Percentiles rank a stretch among this genome's conserved stretches.
These are phyloP conservation scores for Crax fasciolata DNA, from an alignment of 2,797 vertebrate species.

Conservation along the genomic window DNA sequence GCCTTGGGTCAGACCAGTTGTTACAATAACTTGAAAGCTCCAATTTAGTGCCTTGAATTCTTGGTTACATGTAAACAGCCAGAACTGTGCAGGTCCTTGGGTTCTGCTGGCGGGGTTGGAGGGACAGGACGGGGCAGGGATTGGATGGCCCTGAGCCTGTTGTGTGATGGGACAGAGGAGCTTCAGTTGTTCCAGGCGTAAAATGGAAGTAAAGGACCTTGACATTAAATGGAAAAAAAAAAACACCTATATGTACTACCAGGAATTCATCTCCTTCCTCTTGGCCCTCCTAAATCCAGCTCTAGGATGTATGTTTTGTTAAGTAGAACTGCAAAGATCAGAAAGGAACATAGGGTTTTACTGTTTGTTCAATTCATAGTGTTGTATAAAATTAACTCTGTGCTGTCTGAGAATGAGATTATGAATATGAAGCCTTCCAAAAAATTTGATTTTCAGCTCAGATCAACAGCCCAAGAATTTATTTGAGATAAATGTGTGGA, in stretches of 20 bases:
- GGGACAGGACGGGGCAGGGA: too few relatives aligned
- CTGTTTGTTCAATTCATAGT: neutral
- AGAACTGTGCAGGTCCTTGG: neutral
- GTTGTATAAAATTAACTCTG: constrained; percentile 58
- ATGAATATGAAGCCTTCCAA: constrained; percentile 39
- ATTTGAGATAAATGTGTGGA: constrained; percentile 47
- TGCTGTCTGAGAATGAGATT: constrained; percentile 34
- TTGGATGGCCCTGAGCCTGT: fast-evolving
- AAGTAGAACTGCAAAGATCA: neutral
- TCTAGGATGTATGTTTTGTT: neutral
- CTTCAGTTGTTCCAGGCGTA: neutral
- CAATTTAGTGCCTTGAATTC: neutral
- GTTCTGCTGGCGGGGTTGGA: neutral
- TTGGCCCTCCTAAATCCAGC: neutral
- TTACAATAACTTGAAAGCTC: neutral
- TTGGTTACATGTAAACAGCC: neutral
- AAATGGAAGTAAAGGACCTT: neutral
- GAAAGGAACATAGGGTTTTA: neutral
- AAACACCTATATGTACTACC: fast-evolving
- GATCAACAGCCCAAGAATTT: constrained; percentile 44
- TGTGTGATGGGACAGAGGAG: neutral
- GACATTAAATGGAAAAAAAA: neutral
- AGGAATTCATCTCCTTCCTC: neutral
- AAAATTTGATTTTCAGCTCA: constrained; percentile 57
- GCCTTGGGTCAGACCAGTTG: neutral